Evolutionary conservation across 1,140 invertebrate genomes (phyloP).

Genomic region (Rhagoletis pomonella): DNA sequence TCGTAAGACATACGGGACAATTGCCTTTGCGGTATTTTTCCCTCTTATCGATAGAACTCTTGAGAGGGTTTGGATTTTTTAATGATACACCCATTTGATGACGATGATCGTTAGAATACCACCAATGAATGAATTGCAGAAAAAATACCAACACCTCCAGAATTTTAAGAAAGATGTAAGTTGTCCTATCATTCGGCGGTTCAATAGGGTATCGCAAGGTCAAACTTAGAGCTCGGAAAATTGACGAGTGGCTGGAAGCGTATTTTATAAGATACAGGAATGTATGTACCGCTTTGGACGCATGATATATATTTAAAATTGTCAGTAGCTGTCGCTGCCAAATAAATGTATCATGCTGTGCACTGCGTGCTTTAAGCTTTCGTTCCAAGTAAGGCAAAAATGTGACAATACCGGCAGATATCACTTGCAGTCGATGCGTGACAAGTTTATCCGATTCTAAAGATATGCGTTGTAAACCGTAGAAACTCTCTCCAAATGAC

Average conservation of each 20-base stretch:
- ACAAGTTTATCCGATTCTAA: constrained; percentile 63
- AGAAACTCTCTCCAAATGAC: constrained; percentile 71
- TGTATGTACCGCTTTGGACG: constrained; percentile 67
- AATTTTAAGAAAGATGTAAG: constrained; percentile 67
- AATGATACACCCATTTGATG: constrained; percentile 66
- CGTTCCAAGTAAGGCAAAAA: constrained; percentile 67
- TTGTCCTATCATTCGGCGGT: constrained; percentile 67
- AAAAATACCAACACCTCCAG: constrained; percentile 71
- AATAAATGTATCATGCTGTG: constrained; percentile 59
- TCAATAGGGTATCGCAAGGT: constrained; percentile 67
- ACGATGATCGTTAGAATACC: constrained; percentile 70
- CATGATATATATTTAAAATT: constrained; percentile 66
- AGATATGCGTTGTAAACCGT: constrained; percentile 67
- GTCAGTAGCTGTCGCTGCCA: constrained; percentile 65
- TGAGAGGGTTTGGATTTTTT: constrained; percentile 62
- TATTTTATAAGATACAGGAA: constrained; percentile 69
- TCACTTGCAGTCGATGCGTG: constrained; percentile 62
- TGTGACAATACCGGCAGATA: constrained; percentile 65
- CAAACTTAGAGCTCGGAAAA: constrained; percentile 63
- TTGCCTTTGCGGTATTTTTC: constrained; percentile 59
- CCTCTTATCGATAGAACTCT: constrained; percentile 52
- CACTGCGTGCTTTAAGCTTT: constrained; percentile 62
- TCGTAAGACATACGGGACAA: constrained; percentile 67
- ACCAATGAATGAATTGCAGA: constrained; percentile 72
- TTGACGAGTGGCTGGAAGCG: constrained; percentile 64